Evolutionary conservation across 2,888 invertebrate genomes (phyloP).

Genomic region (Unio pictorum): DNA sequence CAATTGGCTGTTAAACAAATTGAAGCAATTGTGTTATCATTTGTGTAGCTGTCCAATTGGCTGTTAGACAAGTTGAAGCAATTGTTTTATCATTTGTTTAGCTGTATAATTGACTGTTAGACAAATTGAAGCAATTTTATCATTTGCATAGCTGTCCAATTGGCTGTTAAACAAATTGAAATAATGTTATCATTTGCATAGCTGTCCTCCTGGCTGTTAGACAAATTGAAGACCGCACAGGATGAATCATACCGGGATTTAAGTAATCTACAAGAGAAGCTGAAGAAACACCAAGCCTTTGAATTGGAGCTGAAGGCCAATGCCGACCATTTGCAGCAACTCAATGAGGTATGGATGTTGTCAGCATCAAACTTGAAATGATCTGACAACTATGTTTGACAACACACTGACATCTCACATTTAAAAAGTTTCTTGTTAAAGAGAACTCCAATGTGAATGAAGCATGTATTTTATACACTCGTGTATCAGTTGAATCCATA

Average conservation of each 20-base stretch:
- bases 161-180: slow-evolving; percentile 73
- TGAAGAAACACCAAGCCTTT: slow-evolving; percentile 74
- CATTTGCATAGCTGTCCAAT: slow-evolving; percentile 90
- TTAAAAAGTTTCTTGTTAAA: background rate
- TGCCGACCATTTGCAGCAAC: slow-evolving; percentile 68
- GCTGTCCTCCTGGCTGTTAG: slow-evolving; percentile 89
- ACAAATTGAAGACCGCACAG: slow-evolving; percentile 90
- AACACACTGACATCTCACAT: background rate
- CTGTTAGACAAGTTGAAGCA: no score
- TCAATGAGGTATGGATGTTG: slow-evolving; percentile 64
- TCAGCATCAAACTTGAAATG: background rate
- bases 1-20: slow-evolving; percentile 78
- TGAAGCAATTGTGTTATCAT: slow-evolving; percentile 62
- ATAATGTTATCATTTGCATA: slow-evolving; percentile 21
- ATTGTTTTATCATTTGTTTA: slow-evolving; percentile 19
- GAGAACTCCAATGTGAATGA: no score
- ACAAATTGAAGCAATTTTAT: slow-evolving; percentile 91
- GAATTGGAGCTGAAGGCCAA: slow-evolving; percentile 74
- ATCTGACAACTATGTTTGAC: background rate
- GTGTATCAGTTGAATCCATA: no score
- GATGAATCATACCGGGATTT: slow-evolving; percentile 95
- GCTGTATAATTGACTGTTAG: slow-evolving; percentile 89
- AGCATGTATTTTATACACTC: no score
- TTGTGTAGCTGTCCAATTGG: no score
- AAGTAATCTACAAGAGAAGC: slow-evolving; percentile 77